phyloP scores from a whole-genome alignment of 2,797 vertebrate species.

The Xenops minutus region DNA sequence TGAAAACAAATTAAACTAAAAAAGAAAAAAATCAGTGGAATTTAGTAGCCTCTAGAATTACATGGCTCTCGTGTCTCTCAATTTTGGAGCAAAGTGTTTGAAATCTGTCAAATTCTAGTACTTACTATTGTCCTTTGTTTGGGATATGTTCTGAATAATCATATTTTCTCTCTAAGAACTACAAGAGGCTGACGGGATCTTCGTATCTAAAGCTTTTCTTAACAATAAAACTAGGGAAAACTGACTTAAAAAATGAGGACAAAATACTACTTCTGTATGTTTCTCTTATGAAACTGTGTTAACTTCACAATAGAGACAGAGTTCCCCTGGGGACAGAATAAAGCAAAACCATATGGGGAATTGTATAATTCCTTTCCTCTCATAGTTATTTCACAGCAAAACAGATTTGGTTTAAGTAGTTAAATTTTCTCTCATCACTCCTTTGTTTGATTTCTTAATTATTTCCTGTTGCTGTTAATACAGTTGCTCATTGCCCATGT shows the following conservation, averaged over 20 bases:
- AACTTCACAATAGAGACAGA: not conserved
- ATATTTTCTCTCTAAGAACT: not conserved
- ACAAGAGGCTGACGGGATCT: not conserved
- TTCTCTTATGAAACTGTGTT: not conserved
- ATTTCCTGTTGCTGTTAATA: not conserved
- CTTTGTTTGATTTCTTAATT: not conserved
- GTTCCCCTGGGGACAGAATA: not conserved
- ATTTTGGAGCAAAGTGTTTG: not conserved
- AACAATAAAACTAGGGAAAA: not conserved
- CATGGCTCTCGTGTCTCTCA: rapidly evolving
- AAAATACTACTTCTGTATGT: not conserved
- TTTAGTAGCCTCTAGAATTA: not conserved
- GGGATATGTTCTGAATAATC: not conserved
- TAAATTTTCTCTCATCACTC: not conserved
- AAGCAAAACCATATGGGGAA: not conserved
- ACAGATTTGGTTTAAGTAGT: not conserved
- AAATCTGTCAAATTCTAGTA: not conserved
- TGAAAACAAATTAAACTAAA: not conserved
- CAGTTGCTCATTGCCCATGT: not conserved
- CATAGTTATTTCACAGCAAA: not conserved
- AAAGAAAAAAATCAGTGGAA: not conserved
- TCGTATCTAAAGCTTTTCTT: not conserved
- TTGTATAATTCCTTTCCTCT: not conserved
- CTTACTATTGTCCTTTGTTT: not conserved
- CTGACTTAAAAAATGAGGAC: not conserved